Conservation (phyloP, 2,888 invertebrate genomes). For the Willowsia nigromaculata region DNA sequence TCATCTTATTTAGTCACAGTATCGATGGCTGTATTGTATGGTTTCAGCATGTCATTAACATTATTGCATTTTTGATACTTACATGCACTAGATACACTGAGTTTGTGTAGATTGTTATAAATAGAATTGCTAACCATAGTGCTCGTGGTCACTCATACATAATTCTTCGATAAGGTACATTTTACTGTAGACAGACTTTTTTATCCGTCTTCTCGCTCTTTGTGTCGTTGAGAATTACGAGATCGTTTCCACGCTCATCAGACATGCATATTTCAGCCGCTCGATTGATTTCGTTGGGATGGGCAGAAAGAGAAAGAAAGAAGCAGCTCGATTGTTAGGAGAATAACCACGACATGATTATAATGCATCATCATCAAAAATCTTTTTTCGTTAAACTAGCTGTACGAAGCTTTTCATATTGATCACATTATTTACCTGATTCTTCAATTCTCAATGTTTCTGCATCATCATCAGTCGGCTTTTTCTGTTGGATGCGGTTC, state of each 20-base stretch:
- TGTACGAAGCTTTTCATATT: constrained; percentile 32
- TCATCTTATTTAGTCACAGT: neutral
- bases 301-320: neutral
- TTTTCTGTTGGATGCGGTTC: constrained; percentile 41
- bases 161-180: constrained; percentile 24
- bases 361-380: constrained; percentile 46
- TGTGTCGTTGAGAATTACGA: constrained; percentile 25
- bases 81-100: neutral
- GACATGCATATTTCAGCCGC: constrained; percentile 71
- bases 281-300: neutral
- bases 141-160: constrained; percentile 54
- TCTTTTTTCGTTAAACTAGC: neutral
- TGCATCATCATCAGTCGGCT: constrained; percentile 47
- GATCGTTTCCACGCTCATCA: constrained; percentile 71
- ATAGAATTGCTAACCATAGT: neutral
- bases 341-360: neutral
- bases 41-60: neutral
- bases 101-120: neutral
- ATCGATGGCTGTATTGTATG: neutral
- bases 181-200: constrained; percentile 6
- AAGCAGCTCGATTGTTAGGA: constrained; percentile 3
- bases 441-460: neutral
- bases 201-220: constrained; percentile 26
- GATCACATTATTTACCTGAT: neutral
- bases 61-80: neutral